Conservation (phyloP, 2,797 vertebrate species). For the Psittacula echo region DNA sequence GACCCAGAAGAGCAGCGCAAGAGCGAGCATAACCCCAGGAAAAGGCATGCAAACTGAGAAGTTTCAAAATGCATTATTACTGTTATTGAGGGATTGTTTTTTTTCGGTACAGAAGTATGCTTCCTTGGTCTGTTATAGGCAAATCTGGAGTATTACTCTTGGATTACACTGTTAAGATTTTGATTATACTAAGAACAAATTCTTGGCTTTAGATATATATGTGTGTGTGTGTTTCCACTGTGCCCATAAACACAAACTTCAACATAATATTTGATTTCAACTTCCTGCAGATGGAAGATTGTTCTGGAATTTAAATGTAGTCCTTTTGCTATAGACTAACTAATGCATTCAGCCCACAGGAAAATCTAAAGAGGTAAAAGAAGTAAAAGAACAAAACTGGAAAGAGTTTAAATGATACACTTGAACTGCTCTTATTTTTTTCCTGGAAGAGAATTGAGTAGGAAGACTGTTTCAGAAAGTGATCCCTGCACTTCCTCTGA, state of each 20-base stretch:
- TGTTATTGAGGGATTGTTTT: background rate
- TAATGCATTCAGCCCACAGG: background rate
- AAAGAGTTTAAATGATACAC: conserved; percentile 3
- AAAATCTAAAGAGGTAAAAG: background rate
- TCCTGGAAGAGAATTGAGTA: background rate
- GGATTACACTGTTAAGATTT: background rate
- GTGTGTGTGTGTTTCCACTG: background rate
- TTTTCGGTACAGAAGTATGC: background rate
- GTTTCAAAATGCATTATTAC: background rate
- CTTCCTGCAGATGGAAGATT: conserved; percentile 34
- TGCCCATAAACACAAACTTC: conserved; percentile 16
- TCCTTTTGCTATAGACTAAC: conserved; percentile 13
- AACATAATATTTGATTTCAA: conserved; percentile 1
- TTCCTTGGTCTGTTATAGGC: background rate
- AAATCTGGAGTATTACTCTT: conserved; percentile 33
- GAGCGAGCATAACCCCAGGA: background rate
- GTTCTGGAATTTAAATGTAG: conserved; percentile 34
- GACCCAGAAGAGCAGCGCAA: background rate
- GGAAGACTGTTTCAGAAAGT: background rate
- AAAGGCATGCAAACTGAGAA: background rate
- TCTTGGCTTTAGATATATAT: background rate
- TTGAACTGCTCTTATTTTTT: background rate
- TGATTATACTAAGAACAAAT: background rate
- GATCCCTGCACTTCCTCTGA: background rate
- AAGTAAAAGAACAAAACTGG: background rate